Percentiles rank a stretch among this genome's conserved stretches.
phyloP scores from a whole-genome alignment of 2,888 invertebrate genomes.

The Microchrysa polita region DNA sequence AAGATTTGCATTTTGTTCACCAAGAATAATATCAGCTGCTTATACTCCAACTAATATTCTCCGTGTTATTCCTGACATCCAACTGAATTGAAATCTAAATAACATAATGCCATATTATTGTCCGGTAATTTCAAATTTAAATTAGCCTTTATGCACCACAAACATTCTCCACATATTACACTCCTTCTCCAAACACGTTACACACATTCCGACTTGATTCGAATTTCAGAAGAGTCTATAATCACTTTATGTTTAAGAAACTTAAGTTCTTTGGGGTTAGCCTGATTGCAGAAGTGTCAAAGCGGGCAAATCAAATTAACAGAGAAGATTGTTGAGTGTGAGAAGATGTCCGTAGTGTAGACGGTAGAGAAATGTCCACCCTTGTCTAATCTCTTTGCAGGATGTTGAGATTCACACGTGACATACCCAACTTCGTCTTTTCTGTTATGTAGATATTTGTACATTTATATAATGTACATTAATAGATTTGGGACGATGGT shows the following conservation, averaged over 20 bases:
- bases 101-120: no score
- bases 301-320: neutral
- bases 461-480: neutral
- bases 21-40: no score
- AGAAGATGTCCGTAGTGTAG: neutral
- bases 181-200: no score
- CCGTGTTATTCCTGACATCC: no score
- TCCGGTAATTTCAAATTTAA: no score
- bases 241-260: conserved; percentile 1
- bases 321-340: neutral
- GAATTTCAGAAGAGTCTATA: neutral
- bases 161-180: no score
- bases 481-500: neutral
- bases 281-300: neutral
- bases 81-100: no score
- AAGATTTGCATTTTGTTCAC: no score
- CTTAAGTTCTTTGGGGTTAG: neutral
- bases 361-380: neutral
- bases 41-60: no score
- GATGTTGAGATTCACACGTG: neutral
- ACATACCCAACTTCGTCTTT: neutral
- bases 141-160: no score
- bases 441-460: neutral
- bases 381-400: neutral
- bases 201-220: neutral